Evolutionary conservation across 2,113 vertebrate species (phyloP), one percentile per base, ranked within the genome.

Genomic region (Riparia riparia): DNA sequence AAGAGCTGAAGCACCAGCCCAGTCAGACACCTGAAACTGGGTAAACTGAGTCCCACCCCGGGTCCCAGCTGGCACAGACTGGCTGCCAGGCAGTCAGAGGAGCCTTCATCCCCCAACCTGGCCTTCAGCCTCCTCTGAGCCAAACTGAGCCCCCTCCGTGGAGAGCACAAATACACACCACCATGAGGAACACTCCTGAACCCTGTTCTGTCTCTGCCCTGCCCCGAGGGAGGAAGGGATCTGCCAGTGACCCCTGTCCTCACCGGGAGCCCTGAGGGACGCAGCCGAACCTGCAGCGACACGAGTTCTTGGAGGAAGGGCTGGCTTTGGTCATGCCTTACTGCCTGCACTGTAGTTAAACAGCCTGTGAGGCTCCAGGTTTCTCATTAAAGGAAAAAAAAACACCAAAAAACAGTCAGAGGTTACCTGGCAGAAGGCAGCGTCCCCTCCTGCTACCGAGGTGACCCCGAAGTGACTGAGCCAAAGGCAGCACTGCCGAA

Each of bases 321-420:
- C 9, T 28, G 22, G 70, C 44, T 87, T 37, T 12, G 57, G 73
- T 29, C 91, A 74, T 1, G 2, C 87, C 83, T 91, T 82, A 25
- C 63, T 57, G 66, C 85, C n/a, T 92, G 92, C 71, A 14, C 85
- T 94, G 90, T 94, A 94, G 93, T 94, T 93, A 95, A 93, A 54
- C 81, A 82, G 93, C 95, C 85, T 1, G 31, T 4, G 6, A 88
- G 86, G 64, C 76, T 88, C 68, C 92, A 74, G 72, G 76, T 94
- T 82, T 78, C 88, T 95, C 95, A 92, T 89, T 78, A 94, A 85
- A 84, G 28, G 29, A 10, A 39, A 66, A 37, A 66, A 49, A 8
- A 37, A 37, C 37, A 7, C 37, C 37, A 37, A 37, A 37, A 31
- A 12, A 3, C 87, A 44, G 65, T 82, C 74, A 50, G 86, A 85